Conservation (phyloP, 2,797 vertebrate genomes). For the Chanos chanos region DNA sequence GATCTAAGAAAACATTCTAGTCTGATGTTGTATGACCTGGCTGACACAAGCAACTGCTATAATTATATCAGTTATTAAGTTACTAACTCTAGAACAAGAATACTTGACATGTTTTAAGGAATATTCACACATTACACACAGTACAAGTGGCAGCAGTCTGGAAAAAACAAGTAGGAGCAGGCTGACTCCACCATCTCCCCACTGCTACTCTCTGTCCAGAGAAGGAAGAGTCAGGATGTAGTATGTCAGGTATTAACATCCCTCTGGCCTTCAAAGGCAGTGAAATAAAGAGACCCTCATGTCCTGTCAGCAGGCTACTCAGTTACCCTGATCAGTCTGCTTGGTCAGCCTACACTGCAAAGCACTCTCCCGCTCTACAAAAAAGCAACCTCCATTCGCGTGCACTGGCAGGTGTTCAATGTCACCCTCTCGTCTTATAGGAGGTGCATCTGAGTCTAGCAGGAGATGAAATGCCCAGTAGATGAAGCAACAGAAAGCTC, state of each 20-base stretch:
- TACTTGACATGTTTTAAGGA: no score
- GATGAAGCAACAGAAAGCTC: not conserved
- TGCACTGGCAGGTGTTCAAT: conserved; percentile 1
- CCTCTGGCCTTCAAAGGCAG: conserved; percentile 17
- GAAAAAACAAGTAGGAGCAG: no score
- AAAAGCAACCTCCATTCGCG: conserved; percentile 13
- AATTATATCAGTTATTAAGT: no score
- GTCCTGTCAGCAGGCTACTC: not conserved
- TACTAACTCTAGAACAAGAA: no score
- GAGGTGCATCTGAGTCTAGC: conserved; percentile 13
- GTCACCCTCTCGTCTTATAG: conserved; percentile 24
- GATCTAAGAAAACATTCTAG: no score
- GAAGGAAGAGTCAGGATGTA: not conserved
- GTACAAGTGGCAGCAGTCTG: no score
- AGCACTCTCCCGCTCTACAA: not conserved
- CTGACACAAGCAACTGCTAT: no score
- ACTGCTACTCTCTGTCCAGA: not conserved
- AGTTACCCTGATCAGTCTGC: not conserved
- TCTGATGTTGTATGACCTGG: no score
- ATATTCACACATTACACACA: no score
- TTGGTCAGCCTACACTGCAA: not conserved
- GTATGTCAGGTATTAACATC: conserved; percentile 7
- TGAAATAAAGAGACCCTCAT: conserved; percentile 15
- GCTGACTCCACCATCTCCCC: not conserved
- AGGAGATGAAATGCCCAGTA: conserved; percentile 27